Evolutionary conservation across 1,140 invertebrate species (phyloP).

Genomic region (Temnothorax nylanderi): DNA sequence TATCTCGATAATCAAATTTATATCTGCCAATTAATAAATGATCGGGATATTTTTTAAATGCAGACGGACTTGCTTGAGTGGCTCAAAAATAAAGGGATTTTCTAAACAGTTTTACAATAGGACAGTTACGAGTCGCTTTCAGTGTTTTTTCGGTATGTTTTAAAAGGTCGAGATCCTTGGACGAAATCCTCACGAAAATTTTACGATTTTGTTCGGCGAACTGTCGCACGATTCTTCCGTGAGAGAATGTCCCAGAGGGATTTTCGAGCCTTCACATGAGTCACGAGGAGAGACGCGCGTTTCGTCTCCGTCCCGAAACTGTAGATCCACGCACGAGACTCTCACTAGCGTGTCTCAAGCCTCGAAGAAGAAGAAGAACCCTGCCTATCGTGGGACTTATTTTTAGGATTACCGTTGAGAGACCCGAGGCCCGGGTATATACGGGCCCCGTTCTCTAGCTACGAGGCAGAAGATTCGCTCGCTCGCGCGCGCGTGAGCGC

Average conservation of each 20-base stretch:
- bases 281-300: constrained; percentile 47
- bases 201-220: constrained; percentile 19
- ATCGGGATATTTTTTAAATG: background rate
- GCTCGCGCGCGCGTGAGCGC: constrained; percentile 62
- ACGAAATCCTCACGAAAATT: background rate
- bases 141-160: background rate
- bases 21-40: background rate
- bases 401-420: constrained; percentile 67
- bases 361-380: constrained; percentile 6
- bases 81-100: background rate
- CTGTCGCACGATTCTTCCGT: constrained; percentile 28
- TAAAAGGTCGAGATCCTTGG: constrained; percentile 6
- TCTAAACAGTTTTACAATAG: background rate
- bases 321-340: constrained; percentile 31
- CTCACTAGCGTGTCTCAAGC: constrained; percentile 17
- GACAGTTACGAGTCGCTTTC: too few species aligned
- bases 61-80: background rate
- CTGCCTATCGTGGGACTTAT: constrained; percentile 67
- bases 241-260: constrained; percentile 55
- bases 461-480: constrained; percentile 76
- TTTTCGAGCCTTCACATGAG: constrained; percentile 58
- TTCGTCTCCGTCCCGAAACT: constrained; percentile 33
- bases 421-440: constrained; percentile 30
- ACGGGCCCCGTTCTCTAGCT: constrained; percentile 56
- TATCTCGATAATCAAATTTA: constrained; percentile 1